Base-by-base conservation (phyloP, 2,113 vertebrate species). In the Ictidomys tridecemlineatus region DNA sequence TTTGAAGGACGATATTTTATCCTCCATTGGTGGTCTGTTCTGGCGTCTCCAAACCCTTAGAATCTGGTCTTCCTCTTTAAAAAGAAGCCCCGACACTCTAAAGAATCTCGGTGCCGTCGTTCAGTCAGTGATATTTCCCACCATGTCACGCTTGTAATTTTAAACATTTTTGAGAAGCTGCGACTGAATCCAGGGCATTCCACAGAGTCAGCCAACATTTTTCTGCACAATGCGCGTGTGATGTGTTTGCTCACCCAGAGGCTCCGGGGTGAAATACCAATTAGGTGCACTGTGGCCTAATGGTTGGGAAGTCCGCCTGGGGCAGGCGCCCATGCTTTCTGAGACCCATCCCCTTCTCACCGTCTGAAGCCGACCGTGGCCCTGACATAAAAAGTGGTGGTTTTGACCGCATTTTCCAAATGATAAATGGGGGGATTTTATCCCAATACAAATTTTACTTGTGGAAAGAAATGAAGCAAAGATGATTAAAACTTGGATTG, bases 341-440 rank as follows among this genome's bases (percentile, higher is more conserved):
- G 42, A 83, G 72, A 58, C 4, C 42, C 22, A 42, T 16, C 77
- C 26, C 22, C 37, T 85, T 48, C n/a, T 88, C 16, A 1, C 11
- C 17, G 0, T n/a, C 42, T 76, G 30, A 45, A 45, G 51, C 51
- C 48, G 22, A 22, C 73, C 28, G 70, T 24, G 13, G n/a, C 28
- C 5, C 39, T 73, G 24, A 18, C 67, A 20, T 72, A 42, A 63
- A 51, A 93, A 53, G 82, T 3, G 30, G 30, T 80, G 69, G n/a
- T 93, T 94, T 84, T 58, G 48, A 84, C 18, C 22, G 73, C 45
- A 63, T 72, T 87, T 94, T 87, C 85, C 42, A 74, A 91, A 88
- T 17, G 16, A 30, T 51, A 84, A 83, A 58, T 73, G n/a, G 69
- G 30, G 48, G 4, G 8, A 72, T 89, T 90, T 97, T 84, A 58